Base-by-base conservation (phyloP, 2,797 vertebrate genomes). In the Ctenochaetus hawaiiensis region DNA sequence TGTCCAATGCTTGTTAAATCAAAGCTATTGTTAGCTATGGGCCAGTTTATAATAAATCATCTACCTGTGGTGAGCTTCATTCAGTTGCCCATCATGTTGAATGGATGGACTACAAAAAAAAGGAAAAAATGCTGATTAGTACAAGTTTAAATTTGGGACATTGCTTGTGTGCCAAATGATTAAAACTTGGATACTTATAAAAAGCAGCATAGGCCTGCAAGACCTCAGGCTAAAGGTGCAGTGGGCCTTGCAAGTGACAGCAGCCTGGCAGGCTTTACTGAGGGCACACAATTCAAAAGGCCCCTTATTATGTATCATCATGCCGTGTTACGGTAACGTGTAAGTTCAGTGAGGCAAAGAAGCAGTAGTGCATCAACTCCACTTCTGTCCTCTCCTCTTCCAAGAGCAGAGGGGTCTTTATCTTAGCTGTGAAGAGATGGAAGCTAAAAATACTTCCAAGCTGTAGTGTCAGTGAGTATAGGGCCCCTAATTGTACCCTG, bases 401-500 rank as follows among this genome's bases (percentile, higher is more conserved):
- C 41, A 51, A 68, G 54, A 48, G 75, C 49, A 63, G 59, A 67
- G 78, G 75, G 75, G 23, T 16, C 34, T 76, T 81, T 92, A 91
- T 93, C 90, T 84, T 57, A 59, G 48, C 79, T 72, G 61, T 83
- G 69, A 90, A 78, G 84, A 51, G 85, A 85, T 39, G 6, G 81
- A 5, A 22, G 68, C 91, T 90, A 84, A 90, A 92, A 90, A 93
- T 92, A 92, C 59, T 72, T 80, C 41, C 60, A 23, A 74, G 70
- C 78, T 67, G 60, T 78, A 18, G 65, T 67, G 73, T 83, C 83
- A 49, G 45, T 72, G 67, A 77, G 41, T 30, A 41, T 41, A 8
- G 58, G 47, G 11, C 14, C 52, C 43, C 60, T 75, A 79, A 51
- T 68, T 70, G 61, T 68, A 26, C 47, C 63, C 48, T 52, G 60